Conservation (phyloP, 2,113 vertebrate genomes). For the Phocoena sinus region DNA sequence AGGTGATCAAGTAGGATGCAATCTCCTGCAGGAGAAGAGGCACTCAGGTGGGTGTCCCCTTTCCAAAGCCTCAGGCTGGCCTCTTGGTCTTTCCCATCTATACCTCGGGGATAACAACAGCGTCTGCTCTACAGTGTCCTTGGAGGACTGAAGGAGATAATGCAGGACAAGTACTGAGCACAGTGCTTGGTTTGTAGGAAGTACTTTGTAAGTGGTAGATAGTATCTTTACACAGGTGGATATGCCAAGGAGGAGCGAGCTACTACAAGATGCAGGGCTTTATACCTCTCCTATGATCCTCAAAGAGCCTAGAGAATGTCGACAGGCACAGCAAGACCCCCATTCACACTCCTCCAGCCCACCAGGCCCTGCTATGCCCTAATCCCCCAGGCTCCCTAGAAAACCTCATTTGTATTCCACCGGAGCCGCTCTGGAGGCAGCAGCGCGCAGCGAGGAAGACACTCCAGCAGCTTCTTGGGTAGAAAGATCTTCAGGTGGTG, state of each 20-base stretch:
- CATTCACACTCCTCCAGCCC: not conserved
- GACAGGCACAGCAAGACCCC: not conserved
- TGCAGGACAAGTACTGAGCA: not conserved
- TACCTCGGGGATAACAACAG: not conserved
- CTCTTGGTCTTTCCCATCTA: not conserved
- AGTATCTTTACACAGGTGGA: not conserved
- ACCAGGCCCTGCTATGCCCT: not conserved
- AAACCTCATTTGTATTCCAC: constrained; percentile 94
- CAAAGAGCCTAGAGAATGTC: not conserved
- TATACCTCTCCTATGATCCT: not conserved
- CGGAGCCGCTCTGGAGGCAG: constrained; percentile 88
- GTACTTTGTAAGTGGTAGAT: not conserved
- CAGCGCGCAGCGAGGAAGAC: constrained; percentile 84
- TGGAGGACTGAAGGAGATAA: not conserved
- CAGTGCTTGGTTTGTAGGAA: not conserved
- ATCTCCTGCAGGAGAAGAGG: constrained; percentile 83
- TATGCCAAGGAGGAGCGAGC: not conserved
- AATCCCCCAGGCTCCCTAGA: not conserved
- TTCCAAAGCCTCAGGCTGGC: not conserved
- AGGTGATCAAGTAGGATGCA: constrained; percentile 90
- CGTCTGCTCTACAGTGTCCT: not conserved
- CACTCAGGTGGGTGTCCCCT: not conserved
- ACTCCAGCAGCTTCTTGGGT: constrained; percentile 91
- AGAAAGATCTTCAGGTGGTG: constrained; percentile 90
- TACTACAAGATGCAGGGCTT: not conserved